phyloP scores from a whole-genome alignment of 2,888 invertebrate genomes.

The Alloplasta piceator region DNA sequence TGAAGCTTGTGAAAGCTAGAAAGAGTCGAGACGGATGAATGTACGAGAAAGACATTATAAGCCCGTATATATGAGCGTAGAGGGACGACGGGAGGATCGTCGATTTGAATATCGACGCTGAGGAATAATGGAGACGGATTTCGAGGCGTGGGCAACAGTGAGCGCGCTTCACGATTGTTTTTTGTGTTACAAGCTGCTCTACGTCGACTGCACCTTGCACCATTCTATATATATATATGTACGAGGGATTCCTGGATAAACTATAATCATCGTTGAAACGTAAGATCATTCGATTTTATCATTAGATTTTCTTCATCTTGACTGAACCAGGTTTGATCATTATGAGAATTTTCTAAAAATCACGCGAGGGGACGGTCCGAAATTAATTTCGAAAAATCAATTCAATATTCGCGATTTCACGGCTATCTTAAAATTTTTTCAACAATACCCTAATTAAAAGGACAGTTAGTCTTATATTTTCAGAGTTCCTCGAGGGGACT shows the following conservation, averaged over 20 bases:
- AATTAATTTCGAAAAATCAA: no score
- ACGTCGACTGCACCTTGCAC: constrained; percentile 59
- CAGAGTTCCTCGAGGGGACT: no score
- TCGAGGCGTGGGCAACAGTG: constrained; percentile 74
- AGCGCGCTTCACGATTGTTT: constrained; percentile 49
- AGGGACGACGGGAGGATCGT: constrained; percentile 58
- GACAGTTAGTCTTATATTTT: no score
- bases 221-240: constrained; percentile 11
- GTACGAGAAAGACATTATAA: constrained; percentile 14
- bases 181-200: constrained; percentile 9
- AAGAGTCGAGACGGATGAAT: constrained; percentile 55
- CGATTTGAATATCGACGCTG: constrained; percentile 77
- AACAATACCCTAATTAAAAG: no score
- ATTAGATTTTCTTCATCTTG: no score
- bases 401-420: no score
- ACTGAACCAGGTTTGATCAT: no score
- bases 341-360: no score
- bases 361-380: no score
- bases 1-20: constrained; percentile 59
- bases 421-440: no score
- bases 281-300: no score
- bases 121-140: constrained; percentile 74
- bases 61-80: constrained; percentile 14
- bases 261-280: no score
- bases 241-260: neutral